phyloP scores from a whole-genome alignment of 2,113 vertebrate species.

The Phrynocephalus versicolor region DNA sequence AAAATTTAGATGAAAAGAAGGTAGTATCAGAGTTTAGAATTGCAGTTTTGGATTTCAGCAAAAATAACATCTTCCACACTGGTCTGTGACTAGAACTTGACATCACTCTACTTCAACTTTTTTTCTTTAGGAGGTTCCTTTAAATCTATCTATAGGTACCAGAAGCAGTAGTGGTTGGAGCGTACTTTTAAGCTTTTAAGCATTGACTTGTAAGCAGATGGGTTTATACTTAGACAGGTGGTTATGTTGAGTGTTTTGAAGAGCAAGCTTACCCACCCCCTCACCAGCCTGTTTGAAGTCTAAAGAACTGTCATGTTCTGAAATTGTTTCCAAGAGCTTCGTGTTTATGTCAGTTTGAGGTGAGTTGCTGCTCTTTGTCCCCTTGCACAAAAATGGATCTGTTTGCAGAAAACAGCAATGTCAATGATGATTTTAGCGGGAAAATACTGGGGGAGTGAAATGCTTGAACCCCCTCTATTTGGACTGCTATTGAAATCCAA shows the following conservation, averaged over 20 bases:
- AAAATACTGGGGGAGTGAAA: background rate
- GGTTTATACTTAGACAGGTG: constrained; percentile 12
- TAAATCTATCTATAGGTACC: background rate
- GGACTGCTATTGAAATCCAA: background rate
- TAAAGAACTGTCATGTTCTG: background rate
- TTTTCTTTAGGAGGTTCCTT: background rate
- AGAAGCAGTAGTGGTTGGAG: too few species aligned
- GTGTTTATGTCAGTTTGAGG: background rate
- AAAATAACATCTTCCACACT: too few species aligned
- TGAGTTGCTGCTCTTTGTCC: background rate
- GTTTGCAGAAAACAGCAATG: background rate
- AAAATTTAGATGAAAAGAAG: background rate
- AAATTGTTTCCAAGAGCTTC: background rate
- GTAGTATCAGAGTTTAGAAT: background rate
- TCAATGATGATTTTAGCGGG: background rate
- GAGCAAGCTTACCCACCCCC: background rate
- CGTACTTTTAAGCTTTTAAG: background rate
- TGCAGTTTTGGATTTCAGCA: too few species aligned
- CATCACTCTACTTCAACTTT: background rate
- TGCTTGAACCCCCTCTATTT: background rate
- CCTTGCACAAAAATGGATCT: background rate
- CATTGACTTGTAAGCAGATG: background rate
- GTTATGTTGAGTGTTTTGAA: constrained; percentile 15
- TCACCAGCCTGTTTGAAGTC: constrained; percentile 6
- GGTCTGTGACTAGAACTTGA: background rate